Percentiles rank a stretch among this genome's conserved stretches.
phyloP scores from a whole-genome alignment of 1,140 invertebrate species.

The Euglossa dilemma region DNA sequence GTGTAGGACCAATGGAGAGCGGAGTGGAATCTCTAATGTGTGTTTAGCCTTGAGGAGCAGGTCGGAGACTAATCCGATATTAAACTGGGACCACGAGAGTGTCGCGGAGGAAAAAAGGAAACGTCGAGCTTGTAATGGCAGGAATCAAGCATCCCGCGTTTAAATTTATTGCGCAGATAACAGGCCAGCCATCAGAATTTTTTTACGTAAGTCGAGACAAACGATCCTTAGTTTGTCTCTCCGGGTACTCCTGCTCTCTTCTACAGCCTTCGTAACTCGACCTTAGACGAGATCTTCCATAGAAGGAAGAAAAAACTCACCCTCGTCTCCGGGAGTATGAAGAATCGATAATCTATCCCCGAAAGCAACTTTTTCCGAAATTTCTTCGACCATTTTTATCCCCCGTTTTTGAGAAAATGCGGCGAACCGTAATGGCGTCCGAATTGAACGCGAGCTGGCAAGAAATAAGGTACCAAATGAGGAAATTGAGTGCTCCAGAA shows the following conservation, averaged over 20 bases:
- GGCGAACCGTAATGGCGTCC: too few relatives aligned
- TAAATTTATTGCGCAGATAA: slow-evolving; percentile 37
- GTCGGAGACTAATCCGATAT: not conserved
- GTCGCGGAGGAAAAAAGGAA: not conserved
- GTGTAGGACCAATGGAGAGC: too few relatives aligned
- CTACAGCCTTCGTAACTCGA: not conserved
- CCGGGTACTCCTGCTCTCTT: not conserved
- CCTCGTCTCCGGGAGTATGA: not conserved
- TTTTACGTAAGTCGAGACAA: slow-evolving; percentile 13
- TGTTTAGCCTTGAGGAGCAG: not conserved
- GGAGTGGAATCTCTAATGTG: not conserved
- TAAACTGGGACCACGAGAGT: not conserved
- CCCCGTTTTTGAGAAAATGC: too few relatives aligned
- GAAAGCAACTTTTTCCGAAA: not conserved
- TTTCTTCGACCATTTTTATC: not conserved
- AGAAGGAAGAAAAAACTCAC: not conserved
- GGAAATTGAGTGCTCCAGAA: not conserved
- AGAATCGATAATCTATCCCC: too few relatives aligned
- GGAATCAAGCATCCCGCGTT: not conserved
- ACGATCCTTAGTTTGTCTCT: not conserved
- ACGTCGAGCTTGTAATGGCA: not conserved
- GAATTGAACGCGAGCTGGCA: not conserved
- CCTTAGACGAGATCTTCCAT: not conserved
- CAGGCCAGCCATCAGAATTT: not conserved
- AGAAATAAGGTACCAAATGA: not conserved